Percentiles rank a stretch among this genome's conserved stretches.
Conservation (phyloP, 2,113 vertebrate genomes). For the Albula glossodonta region DNA sequence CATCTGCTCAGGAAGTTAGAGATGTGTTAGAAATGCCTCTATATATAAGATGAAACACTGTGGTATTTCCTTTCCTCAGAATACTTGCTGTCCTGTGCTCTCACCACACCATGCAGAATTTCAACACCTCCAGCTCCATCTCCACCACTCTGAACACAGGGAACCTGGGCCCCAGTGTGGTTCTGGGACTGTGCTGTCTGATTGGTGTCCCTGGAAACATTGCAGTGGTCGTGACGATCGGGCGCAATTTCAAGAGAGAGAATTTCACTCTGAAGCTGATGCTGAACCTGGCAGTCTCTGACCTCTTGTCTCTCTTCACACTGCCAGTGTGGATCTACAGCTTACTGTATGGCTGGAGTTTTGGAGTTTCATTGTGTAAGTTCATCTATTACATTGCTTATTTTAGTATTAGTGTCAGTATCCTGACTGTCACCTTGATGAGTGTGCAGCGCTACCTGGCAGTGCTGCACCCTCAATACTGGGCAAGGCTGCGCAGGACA, state of each 20-base stretch:
- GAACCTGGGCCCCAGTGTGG: slow-evolving; percentile 19
- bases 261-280: slow-evolving; percentile 65
- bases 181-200: slow-evolving; percentile 51
- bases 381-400: slow-evolving; percentile 52
- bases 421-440: slow-evolving; percentile 59
- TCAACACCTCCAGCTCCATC: slow-evolving; percentile 8
- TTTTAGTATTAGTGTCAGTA: slow-evolving; percentile 60
- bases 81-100: background rate
- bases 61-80: too few relatives aligned
- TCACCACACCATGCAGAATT: background rate
- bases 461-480: slow-evolving; percentile 50
- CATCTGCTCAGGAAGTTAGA: too few relatives aligned
- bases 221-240: slow-evolving; percentile 59
- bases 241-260: slow-evolving; percentile 49
- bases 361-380: slow-evolving; percentile 55
- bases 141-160: slow-evolving; percentile 12
- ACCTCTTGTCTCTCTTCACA: slow-evolving; percentile 63
- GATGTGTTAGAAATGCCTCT: too few relatives aligned
- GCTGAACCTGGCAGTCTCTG: slow-evolving; percentile 65
- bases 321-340: slow-evolving; percentile 68
- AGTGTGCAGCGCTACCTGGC: slow-evolving; percentile 46
- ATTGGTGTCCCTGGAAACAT: slow-evolving; percentile 68
- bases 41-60: too few relatives aligned
- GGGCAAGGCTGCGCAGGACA: slow-evolving; percentile 42
- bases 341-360: background rate